These are phyloP conservation scores for Blera fallax DNA, from an alignment of 2,888 invertebrate species.

Conservation along the genomic window DNA sequence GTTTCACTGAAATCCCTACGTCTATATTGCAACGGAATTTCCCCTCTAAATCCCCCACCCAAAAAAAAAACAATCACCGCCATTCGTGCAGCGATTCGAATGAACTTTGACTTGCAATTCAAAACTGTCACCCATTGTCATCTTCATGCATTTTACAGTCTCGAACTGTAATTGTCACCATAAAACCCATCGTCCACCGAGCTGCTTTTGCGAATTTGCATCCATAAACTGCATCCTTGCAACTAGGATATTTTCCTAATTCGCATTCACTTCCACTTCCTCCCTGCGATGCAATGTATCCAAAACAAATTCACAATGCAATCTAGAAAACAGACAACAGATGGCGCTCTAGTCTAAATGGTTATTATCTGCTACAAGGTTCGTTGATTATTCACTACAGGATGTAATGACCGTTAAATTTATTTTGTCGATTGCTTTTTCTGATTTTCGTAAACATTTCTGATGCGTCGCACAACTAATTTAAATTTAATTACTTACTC, in stretches of 20 bases:
- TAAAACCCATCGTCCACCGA: constrained; percentile 26
- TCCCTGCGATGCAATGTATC: constrained; percentile 13
- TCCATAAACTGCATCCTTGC: constrained; percentile 71
- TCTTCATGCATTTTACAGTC: constrained; percentile 42
- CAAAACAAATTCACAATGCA: constrained; percentile 58
- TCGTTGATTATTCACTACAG: constrained; percentile 69
- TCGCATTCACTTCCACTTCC: constrained; percentile 24
- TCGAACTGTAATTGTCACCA: constrained; percentile 65
- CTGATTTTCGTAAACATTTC: constrained; percentile 39
- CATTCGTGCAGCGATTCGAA: neutral
- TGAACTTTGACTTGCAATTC: constrained; percentile 22
- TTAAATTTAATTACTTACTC: constrained; percentile 60
- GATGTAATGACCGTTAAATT: constrained; percentile 70
- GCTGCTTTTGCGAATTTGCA: constrained; percentile 32
- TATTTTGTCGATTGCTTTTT: constrained; percentile 24
- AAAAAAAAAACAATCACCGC: neutral
- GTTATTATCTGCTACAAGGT: constrained; percentile 70
- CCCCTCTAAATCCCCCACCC: neutral
- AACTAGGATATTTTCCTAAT: constrained; percentile 52
- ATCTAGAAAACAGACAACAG: constrained; percentile 62
- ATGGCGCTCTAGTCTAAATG: constrained; percentile 57
- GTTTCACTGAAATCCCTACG: neutral
- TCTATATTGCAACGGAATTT: neutral
- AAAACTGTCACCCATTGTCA: constrained; percentile 26
- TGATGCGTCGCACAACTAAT: constrained; percentile 58